phyloP scores from a whole-genome alignment of 2,888 invertebrate species.

The Melangyna quadrimaculata region DNA sequence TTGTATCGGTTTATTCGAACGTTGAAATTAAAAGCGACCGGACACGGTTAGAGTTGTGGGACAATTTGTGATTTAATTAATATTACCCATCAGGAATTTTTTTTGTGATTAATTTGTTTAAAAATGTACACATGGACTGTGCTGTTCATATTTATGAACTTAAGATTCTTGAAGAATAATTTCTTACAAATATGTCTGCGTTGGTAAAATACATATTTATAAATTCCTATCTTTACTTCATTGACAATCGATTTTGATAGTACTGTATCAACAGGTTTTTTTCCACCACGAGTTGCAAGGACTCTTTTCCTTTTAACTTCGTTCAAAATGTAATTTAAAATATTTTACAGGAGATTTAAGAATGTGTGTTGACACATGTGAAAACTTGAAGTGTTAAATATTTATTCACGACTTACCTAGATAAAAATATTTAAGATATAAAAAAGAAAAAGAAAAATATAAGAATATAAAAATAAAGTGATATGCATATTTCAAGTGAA shows the following conservation, averaged over 20 bases:
- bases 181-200: not conserved
- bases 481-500: slow-evolving; percentile 91
- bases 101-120: not conserved
- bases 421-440: not conserved
- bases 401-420: slow-evolving; percentile 1
- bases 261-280: slow-evolving; percentile 60
- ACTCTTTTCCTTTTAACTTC: not conserved
- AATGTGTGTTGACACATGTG: slow-evolving; percentile 53
- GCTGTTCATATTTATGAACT: not conserved
- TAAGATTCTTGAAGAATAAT: not conserved
- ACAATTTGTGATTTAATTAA: slow-evolving; percentile 33
- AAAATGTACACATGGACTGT: not conserved
- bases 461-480: slow-evolving; percentile 70
- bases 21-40: slow-evolving; percentile 76
- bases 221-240: no score
- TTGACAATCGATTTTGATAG: not conserved
- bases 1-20: slow-evolving; percentile 76
- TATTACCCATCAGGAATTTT: not conserved
- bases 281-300: slow-evolving; percentile 42
- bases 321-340: not conserved
- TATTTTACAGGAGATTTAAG: slow-evolving; percentile 9
- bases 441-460: slow-evolving; percentile 31
- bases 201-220: not conserved
- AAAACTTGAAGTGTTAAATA: slow-evolving; percentile 16
- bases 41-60: slow-evolving; percentile 69